These are phyloP conservation scores for Chanos chanos DNA, from an alignment of 2,797 vertebrate species.

Conservation along the genomic window DNA sequence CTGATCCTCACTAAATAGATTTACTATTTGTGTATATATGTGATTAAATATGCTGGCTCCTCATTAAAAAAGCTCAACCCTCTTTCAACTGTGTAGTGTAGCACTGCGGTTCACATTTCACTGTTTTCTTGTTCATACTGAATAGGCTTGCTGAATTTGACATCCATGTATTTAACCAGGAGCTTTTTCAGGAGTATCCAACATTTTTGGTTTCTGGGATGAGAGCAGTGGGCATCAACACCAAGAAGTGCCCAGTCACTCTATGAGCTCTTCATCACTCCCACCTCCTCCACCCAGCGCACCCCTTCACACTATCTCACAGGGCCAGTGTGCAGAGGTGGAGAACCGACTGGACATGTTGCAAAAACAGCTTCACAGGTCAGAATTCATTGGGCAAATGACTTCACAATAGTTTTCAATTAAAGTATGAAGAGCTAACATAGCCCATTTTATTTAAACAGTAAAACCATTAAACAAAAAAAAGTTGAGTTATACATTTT, in stretches of 20 bases:
- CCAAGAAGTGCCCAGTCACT: slow-evolving; percentile 76
- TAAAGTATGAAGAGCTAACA: too few species aligned
- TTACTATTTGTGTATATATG: not conserved
- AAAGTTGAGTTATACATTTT: too few species aligned
- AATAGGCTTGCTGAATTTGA: not conserved
- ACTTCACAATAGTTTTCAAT: too few species aligned
- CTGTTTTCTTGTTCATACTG: not conserved
- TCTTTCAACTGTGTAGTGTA: not conserved
- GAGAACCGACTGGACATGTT: slow-evolving; percentile 76
- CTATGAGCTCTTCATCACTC: slow-evolving; percentile 50
- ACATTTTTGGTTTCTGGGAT: slow-evolving; percentile 83
- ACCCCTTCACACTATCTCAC: slow-evolving; percentile 47
- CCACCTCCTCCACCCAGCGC: slow-evolving; percentile 56
- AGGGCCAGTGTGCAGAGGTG: slow-evolving; percentile 62
- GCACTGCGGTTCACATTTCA: not conserved
- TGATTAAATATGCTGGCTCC: too few species aligned
- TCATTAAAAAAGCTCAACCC: too few species aligned
- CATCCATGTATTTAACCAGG: not conserved
- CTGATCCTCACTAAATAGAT: not conserved
- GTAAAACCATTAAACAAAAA: too few species aligned
- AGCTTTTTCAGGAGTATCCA: slow-evolving; percentile 75
- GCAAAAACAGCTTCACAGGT: slow-evolving; percentile 83
- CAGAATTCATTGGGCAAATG: too few species aligned
- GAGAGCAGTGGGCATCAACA: slow-evolving; percentile 69
- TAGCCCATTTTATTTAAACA: too few species aligned